These are phyloP conservation scores for Eupithecia vulgata DNA, from an alignment of 2,888 invertebrate genomes.

Conservation along the genomic window DNA sequence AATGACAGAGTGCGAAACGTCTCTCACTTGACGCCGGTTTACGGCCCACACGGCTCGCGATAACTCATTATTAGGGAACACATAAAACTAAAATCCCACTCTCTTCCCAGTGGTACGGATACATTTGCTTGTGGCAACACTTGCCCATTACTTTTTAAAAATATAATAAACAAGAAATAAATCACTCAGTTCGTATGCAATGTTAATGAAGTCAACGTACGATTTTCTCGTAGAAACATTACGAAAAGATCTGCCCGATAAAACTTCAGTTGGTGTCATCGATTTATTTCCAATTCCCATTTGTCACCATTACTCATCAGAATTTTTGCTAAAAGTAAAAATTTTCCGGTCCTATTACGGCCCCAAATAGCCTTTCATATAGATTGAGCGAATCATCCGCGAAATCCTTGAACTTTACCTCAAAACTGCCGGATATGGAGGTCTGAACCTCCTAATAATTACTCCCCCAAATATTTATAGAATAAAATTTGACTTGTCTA, in stretches of 20 bases:
- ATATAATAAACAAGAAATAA: constrained; percentile 3
- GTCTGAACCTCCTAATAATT: neutral
- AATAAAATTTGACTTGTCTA: no score
- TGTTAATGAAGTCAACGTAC: neutral
- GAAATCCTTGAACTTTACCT: constrained; percentile 22
- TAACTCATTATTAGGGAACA: constrained; percentile 25
- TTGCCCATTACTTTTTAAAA: neutral
- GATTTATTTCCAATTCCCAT: neutral
- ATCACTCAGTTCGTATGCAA: neutral
- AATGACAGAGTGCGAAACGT: neutral
- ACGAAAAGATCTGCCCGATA: neutral
- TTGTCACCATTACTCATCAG: constrained; percentile 4
- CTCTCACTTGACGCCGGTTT: constrained; percentile 10
- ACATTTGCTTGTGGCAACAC: constrained; percentile 4
- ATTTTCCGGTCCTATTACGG: neutral
- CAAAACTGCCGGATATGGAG: neutral
- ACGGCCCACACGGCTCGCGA: constrained; percentile 1
- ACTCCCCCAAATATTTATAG: no score
- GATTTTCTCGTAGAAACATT: neutral
- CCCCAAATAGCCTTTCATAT: constrained; percentile 7
- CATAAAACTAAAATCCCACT: constrained; percentile 24
- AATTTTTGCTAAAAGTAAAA: neutral
- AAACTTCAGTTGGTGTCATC: neutral
- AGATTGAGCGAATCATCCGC: constrained; percentile 13
- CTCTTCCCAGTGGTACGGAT: neutral